phyloP scores from a whole-genome alignment of 2,113 vertebrate species.

The Centropristis striata region DNA sequence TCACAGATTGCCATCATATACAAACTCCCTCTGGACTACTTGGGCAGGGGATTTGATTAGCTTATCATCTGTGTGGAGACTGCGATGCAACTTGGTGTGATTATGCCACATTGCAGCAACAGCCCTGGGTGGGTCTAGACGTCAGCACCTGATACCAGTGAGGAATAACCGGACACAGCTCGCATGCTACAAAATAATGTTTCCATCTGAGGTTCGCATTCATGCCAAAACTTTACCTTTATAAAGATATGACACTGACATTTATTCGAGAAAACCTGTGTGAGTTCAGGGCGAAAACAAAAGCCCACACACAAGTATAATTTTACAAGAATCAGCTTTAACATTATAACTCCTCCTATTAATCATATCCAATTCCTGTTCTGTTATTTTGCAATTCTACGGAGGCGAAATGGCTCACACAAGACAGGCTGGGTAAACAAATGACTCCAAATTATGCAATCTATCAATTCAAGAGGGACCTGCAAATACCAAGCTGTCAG shows the following conservation, averaged over 20 bases:
- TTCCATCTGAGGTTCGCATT: constrained; percentile 22
- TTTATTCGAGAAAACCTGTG: constrained; percentile 3
- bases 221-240: constrained; percentile 9
- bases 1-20: constrained; percentile 64
- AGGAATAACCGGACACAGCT: constrained; percentile 29
- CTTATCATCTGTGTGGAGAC: constrained; percentile 60
- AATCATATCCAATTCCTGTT: constrained; percentile 60
- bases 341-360: constrained; percentile 56
- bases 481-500: constrained; percentile 79
- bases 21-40: constrained; percentile 62
- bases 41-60: constrained; percentile 67
- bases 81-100: constrained; percentile 47
- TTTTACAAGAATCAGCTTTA: constrained; percentile 52
- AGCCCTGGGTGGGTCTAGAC: constrained; percentile 39
- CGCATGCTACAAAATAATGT: constrained; percentile 4
- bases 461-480: constrained; percentile 74
- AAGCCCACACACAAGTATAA: constrained; percentile 30
- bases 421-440: constrained; percentile 77
- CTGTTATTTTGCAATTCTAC: constrained; percentile 62
- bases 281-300: constrained; percentile 9
- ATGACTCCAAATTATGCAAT: constrained; percentile 78
- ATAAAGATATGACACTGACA: constrained; percentile 1
- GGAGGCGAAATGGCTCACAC: constrained; percentile 53
- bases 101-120: constrained; percentile 51
- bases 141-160: constrained; percentile 31